Evolutionary conservation across 2,888 invertebrate genomes (phyloP).

Genomic region (Pollenia amentaria): DNA sequence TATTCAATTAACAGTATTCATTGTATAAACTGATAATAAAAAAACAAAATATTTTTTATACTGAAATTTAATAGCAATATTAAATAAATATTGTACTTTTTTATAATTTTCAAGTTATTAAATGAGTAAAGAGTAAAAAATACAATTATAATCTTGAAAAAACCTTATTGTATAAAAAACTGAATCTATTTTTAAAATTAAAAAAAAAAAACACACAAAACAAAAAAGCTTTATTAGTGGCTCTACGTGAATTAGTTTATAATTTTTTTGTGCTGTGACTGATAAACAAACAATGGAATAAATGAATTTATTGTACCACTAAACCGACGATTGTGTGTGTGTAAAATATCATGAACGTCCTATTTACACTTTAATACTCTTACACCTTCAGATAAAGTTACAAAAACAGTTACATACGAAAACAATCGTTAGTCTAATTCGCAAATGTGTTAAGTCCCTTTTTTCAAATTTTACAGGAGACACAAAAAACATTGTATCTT

Average conservation of each 20-base stretch:
- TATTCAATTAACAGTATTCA: no score
- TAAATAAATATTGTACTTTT: no score
- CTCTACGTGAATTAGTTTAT: conserved; percentile 69
- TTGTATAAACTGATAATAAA: no score
- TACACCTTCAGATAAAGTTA: conserved; percentile 3
- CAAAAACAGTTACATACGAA: not conserved
- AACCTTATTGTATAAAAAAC: conserved; percentile 35
- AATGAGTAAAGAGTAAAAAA: conserved; percentile 17
- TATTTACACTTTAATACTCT: conserved; percentile 58
- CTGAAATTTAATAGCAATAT: not conserved
- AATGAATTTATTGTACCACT: conserved; percentile 23
- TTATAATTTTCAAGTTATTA: not conserved
- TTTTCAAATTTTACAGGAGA: no score
- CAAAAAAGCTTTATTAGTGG: conserved; percentile 65
- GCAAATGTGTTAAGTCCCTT: no score
- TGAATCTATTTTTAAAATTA: conserved; percentile 62
- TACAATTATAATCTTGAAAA: conserved; percentile 48
- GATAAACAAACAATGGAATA: conserved; percentile 53
- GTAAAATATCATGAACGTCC: conserved; percentile 56
- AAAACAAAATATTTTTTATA: no score
- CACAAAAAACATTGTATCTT: no score
- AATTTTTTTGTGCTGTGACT: conserved; percentile 58
- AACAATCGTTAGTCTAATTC: no score
- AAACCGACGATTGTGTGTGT: not conserved
- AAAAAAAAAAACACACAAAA: conserved; percentile 28